Conservation (phyloP, 23 tunicate genomes). For the Pegea sp. region DNA sequence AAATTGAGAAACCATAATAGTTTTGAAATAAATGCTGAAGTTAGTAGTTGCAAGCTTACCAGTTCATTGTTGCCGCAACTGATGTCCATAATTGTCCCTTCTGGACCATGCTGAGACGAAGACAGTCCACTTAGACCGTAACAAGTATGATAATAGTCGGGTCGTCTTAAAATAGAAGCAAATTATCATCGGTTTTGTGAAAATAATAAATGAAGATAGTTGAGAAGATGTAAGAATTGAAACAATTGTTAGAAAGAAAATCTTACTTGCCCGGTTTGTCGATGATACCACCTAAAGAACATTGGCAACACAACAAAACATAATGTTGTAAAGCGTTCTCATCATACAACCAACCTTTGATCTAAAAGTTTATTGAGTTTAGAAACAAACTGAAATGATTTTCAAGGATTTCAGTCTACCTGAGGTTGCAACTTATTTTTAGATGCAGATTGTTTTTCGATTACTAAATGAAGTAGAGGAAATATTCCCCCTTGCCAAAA, state of each 20-base stretch:
- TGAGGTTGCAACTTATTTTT: background rate
- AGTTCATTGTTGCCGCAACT: constrained; percentile 24
- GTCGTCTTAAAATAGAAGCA: constrained; percentile 24
- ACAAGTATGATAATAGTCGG: constrained; percentile 91
- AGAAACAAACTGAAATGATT: background rate
- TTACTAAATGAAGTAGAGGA: constrained; percentile 39
- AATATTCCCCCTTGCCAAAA: constrained; percentile 95
- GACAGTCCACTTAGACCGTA: constrained; percentile 72
- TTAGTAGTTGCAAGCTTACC: constrained; percentile 13
- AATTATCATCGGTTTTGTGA: background rate
- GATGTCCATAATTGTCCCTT: constrained; percentile 9
- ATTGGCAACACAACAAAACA: constrained; percentile 64
- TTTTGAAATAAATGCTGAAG: background rate
- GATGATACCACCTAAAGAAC: constrained; percentile 63
- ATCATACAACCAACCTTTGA: constrained; percentile 35
- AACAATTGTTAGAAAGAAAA: background rate
- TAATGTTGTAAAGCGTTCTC: constrained; percentile 66
- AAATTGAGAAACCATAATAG: background rate
- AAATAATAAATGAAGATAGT: background rate
- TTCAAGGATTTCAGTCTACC: background rate
- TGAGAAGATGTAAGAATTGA: background rate
- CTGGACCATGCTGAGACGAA: constrained; percentile 61
- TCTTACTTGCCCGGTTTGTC: constrained; percentile 96
- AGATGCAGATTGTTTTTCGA: background rate
- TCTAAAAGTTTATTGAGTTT: background rate